phyloP scores from a whole-genome alignment of 2,113 vertebrate species.

The Cyphomyrus discorhynchus region DNA sequence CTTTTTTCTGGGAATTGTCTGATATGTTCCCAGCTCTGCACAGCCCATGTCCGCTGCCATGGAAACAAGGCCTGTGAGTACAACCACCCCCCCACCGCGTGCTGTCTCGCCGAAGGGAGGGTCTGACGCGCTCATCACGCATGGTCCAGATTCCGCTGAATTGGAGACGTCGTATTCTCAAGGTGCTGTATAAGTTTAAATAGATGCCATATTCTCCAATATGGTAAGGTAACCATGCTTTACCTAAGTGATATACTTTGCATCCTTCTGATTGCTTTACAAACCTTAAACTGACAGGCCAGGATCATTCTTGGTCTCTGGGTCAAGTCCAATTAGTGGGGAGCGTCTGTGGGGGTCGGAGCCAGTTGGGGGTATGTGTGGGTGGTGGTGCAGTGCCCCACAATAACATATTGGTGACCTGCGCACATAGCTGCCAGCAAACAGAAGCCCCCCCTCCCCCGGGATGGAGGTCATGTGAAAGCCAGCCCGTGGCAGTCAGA shows the following conservation, averaged over 20 bases:
- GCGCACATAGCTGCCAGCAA: not conserved
- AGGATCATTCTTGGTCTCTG: not conserved
- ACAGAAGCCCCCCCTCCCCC: not conserved
- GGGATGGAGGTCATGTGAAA: not conserved
- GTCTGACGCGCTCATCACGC: not conserved
- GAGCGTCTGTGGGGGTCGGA: not conserved
- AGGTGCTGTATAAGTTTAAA: not conserved
- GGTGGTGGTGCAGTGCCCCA: not conserved
- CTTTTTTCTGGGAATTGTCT: slow-evolving; percentile 61
- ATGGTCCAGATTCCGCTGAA: not conserved
- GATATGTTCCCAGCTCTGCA: slow-evolving; percentile 52
- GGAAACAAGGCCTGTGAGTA: slow-evolving; percentile 65
- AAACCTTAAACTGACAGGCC: not conserved
- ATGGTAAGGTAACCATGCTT: not conserved
- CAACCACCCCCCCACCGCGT: slow-evolving; percentile 45
- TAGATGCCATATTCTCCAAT: not conserved
- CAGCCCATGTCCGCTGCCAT: slow-evolving; percentile 71
- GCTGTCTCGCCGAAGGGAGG: slow-evolving; percentile 43
- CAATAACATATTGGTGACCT: not conserved
- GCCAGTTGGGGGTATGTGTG: not conserved
- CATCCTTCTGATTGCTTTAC: not conserved
- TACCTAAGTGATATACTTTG: not conserved
- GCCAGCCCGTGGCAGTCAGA: not conserved
- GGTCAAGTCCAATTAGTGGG: not conserved
- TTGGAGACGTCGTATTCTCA: not conserved